Conservation (phyloP, 2,888 invertebrate species). For the Lepidochitona cinerea region DNA sequence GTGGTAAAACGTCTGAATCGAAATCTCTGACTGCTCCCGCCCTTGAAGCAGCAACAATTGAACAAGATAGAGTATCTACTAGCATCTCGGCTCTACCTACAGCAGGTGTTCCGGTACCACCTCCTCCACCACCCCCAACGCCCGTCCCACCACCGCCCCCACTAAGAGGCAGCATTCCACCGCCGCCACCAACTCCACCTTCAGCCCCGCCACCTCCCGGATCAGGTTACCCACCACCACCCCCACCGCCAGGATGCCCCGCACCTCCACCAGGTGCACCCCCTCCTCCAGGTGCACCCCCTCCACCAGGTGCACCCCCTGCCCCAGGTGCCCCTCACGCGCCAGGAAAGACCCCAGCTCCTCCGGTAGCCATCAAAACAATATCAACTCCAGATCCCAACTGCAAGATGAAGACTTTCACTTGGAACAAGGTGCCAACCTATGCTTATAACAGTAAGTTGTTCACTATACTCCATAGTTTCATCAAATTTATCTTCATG, state of each 20-base stretch:
- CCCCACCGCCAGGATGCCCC: conserved; percentile 28
- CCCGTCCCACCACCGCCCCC: conserved; percentile 40
- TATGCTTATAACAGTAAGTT: conserved; percentile 51
- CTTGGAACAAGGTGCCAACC: conserved; percentile 95
- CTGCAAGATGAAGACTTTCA: conserved; percentile 96
- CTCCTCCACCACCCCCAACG: conserved; percentile 28
- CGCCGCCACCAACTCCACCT: conserved; percentile 35
- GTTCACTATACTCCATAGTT: too few species aligned
- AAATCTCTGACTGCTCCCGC: background rate
- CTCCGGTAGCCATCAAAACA: conserved; percentile 33
- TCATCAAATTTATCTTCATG: too few species aligned
- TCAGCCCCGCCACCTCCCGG: conserved; percentile 26
- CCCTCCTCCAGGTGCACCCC: conserved; percentile 31
- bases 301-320: conserved; percentile 36
- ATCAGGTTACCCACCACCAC: conserved; percentile 17
- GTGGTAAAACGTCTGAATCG: background rate
- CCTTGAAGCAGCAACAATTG: background rate
- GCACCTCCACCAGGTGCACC: conserved; percentile 30
- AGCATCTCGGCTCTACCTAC: background rate
- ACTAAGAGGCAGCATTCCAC: too few species aligned
- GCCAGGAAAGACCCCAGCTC: conserved; percentile 22
- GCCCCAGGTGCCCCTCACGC: conserved; percentile 22
- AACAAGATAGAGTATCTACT: background rate
- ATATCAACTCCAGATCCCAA: conserved; percentile 90
- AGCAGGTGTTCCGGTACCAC: conserved; percentile 11